Conservation (phyloP, 2,888 invertebrate genomes). For the Oligia strigilis region DNA sequence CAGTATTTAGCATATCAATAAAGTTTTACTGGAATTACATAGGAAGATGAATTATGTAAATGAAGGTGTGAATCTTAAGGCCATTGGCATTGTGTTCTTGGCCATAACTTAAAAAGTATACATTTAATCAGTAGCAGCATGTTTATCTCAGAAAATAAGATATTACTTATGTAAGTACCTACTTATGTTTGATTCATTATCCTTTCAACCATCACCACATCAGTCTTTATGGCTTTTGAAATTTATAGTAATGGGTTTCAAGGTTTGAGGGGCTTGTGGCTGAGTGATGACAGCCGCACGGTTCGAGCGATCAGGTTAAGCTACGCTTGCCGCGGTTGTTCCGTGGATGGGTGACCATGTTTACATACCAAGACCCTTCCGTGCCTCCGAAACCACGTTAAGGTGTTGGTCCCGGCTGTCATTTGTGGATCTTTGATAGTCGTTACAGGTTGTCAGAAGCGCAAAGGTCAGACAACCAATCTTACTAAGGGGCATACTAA, state of each 20-base stretch:
- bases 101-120: not conserved
- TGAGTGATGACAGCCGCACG: not conserved
- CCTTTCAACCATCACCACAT: not conserved
- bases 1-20: conserved; percentile 8
- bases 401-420: not conserved
- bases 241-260: not conserved
- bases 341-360: not conserved
- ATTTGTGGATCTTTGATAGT: not conserved
- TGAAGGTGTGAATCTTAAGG: conserved; percentile 16
- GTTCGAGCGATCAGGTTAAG: not conserved
- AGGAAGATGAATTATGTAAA: not conserved
- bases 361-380: not conserved
- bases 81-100: not conserved
- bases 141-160: not conserved
- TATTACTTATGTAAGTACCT: not conserved
- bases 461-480: not conserved
- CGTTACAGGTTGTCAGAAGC: not conserved
- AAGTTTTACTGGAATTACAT: not conserved
- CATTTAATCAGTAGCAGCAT: not conserved
- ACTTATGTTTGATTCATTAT: not conserved
- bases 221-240: not conserved
- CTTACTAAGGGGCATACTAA: not conserved
- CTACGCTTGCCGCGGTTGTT: not conserved
- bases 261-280: not conserved
- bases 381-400: not conserved